Conservation (phyloP, 2,888 invertebrate genomes). For the Syritta pipiens region DNA sequence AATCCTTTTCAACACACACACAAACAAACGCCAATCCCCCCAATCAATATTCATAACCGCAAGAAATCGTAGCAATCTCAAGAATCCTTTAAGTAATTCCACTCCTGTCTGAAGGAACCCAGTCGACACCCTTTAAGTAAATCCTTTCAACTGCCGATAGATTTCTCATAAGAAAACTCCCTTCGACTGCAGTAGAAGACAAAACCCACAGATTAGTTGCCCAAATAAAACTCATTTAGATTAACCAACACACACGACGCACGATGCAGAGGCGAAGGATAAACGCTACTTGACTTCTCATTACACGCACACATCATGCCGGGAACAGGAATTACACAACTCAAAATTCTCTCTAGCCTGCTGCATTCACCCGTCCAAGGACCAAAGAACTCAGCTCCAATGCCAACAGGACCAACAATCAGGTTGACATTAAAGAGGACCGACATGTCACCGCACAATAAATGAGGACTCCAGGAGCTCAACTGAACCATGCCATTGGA, state of each 20-base stretch:
- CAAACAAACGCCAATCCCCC: no score
- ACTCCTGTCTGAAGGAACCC: neutral
- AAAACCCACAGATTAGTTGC: conserved; percentile 27
- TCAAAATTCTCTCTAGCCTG: neutral
- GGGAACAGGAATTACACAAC: conserved; percentile 14
- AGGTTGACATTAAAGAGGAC: conserved; percentile 54
- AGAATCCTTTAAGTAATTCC: conserved; percentile 4
- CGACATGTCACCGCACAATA: conserved; percentile 53
- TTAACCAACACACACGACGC: neutral
- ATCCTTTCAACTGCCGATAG: neutral
- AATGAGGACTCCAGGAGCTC: conserved; percentile 11
- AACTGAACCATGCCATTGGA: conserved; percentile 24
- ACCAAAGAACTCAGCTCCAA: no score
- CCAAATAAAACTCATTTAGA: conserved; percentile 31
- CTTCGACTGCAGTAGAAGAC: conserved; percentile 5
- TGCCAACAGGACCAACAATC: conserved; percentile 16
- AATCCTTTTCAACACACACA: no score
- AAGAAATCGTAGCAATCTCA: neutral
- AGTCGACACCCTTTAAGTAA: neutral
- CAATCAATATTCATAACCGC: conserved; percentile 10
- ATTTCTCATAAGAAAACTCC: no score
- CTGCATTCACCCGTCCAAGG: neutral
- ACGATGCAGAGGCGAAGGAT: neutral
- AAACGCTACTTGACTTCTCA: conserved; percentile 48
- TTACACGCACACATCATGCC: conserved; percentile 33